phyloP scores from a whole-genome alignment of 2,888 invertebrate genomes.

The Eilema sororculum region DNA sequence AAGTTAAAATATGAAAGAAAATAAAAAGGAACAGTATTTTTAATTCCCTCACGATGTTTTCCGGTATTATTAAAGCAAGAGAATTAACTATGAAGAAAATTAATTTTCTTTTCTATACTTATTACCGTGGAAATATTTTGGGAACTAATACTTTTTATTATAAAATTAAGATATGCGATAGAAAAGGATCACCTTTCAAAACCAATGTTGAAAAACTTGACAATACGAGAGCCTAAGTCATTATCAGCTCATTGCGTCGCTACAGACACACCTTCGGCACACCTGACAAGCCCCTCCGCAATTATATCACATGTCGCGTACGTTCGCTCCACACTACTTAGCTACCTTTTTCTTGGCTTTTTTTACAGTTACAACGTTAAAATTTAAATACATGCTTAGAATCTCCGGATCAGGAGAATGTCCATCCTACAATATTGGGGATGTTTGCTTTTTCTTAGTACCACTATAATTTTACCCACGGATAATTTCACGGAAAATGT shows the following conservation, averaged over 20 bases:
- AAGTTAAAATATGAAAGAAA: too few species aligned
- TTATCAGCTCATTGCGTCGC: conserved; percentile 1
- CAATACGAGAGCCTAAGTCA: neutral
- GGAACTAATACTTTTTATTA: too few species aligned
- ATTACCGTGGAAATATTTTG: too few species aligned
- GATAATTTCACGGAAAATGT: too few species aligned
- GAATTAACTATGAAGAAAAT: too few species aligned
- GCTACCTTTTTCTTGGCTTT: neutral
- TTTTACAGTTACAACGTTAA: neutral
- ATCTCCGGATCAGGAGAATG: neutral
- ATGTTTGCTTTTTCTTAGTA: neutral
- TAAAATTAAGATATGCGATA: neutral
- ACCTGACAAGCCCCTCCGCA: neutral
- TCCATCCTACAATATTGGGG: neutral
- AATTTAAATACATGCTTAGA: neutral
- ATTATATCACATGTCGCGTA: neutral
- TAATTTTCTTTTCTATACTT: too few species aligned
- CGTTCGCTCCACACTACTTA: neutral
- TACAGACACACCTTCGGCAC: neutral
- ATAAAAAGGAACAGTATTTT: too few species aligned
- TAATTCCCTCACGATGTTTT: too few species aligned
- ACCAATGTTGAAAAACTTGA: neutral
- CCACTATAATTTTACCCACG: too few species aligned
- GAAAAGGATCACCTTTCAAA: neutral
- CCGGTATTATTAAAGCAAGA: too few species aligned